A percentile compares a stretch with the other conserved stretches of the same genome.
Evolutionary conservation across 53 echinoderm and acorn worm species (phyloP).

Genomic region (Paracentrotus lividus): DNA sequence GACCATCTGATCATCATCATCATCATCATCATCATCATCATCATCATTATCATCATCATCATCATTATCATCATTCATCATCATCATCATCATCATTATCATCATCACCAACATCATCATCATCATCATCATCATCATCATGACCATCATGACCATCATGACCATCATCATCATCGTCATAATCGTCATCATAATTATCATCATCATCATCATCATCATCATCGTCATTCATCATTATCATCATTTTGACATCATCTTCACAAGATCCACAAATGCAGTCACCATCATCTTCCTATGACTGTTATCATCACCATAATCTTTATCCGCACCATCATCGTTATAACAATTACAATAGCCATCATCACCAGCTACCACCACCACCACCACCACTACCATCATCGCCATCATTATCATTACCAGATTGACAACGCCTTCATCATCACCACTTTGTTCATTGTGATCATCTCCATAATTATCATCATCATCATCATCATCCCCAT

Average conservation of each 20-base stretch:
- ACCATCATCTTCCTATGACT: background rate
- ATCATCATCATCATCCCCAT: background rate
- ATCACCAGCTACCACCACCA: background rate
- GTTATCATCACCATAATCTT: background rate
- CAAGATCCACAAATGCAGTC: too few relatives aligned
- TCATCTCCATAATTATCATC: background rate
- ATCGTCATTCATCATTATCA: background rate
- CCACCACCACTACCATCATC: background rate
- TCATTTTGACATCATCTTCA: too few relatives aligned
- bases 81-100: background rate
- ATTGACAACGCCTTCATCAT: too few relatives aligned
- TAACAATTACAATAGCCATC: background rate
- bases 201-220: background rate
- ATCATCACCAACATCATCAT: background rate
- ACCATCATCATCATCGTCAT: background rate
- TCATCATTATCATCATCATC: constrained; percentile 18
- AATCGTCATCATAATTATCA: background rate
- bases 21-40: background rate
- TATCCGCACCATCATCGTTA: background rate
- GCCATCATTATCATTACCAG: background rate
- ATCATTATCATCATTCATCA: too few relatives aligned
- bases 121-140: background rate
- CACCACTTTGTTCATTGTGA: too few relatives aligned
- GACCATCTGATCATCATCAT: background rate
- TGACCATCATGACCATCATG: background rate